Percentiles rank a stretch among this genome's conserved stretches.
Conservation (phyloP, 2,113 vertebrate genomes). For the Hypocryptadius cinnamomeus region DNA sequence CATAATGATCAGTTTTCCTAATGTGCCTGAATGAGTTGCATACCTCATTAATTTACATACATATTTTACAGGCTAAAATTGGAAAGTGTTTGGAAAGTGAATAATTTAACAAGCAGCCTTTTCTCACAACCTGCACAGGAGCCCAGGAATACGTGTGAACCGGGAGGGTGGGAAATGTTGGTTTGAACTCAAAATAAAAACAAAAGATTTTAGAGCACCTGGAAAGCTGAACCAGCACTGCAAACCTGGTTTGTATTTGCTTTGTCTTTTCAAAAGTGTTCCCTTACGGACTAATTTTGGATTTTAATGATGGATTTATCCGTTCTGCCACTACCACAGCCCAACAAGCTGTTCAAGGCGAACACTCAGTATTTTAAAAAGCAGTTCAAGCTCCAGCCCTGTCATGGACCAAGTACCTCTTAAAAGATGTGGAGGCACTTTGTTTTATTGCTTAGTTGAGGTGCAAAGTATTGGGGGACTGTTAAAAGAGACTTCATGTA, state of each 20-base stretch:
- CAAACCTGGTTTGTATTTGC: constrained; percentile 3
- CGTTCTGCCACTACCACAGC: not conserved
- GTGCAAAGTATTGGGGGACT: not conserved
- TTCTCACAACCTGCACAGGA: not conserved
- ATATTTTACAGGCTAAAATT: not conserved
- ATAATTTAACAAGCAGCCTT: constrained; percentile 10
- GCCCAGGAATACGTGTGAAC: not conserved
- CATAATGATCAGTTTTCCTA: constrained; percentile 22
- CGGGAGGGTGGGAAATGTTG: not conserved
- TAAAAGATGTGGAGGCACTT: not conserved
- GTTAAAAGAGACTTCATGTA: not conserved
- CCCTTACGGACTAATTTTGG: not conserved
- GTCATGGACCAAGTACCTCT: not conserved
- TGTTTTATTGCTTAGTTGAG: not conserved
- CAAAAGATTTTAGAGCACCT: not conserved
- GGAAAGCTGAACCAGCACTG: not conserved
- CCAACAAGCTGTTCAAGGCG: not conserved
- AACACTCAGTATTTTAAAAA: not conserved
- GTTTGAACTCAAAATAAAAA: not conserved
- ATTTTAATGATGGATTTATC: constrained; percentile 21
- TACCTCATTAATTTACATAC: constrained; percentile 44
- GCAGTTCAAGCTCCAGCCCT: not conserved
- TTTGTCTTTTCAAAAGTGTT: not conserved
- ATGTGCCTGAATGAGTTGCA: constrained; percentile 32
- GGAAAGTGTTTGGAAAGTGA: not conserved